These are phyloP conservation scores for Archips crataeganus DNA, from an alignment of 2,888 invertebrate species.

Conservation along the genomic window DNA sequence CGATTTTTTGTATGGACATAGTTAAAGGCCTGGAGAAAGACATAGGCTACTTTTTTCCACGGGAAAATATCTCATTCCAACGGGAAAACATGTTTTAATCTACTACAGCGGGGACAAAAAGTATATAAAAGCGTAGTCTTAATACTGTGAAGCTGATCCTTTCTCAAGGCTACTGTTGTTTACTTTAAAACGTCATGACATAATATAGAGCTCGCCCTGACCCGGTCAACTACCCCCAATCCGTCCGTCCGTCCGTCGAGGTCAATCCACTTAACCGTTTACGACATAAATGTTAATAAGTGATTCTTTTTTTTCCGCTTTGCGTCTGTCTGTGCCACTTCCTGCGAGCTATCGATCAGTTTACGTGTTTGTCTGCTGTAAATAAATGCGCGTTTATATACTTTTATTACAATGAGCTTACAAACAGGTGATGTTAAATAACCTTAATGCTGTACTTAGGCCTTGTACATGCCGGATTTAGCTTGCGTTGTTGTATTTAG, in stretches of 20 bases:
- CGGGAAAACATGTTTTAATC: no score
- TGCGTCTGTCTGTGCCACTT: slow-evolving; percentile 15
- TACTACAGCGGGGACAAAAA: no score
- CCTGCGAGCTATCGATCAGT: slow-evolving; percentile 23
- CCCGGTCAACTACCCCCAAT: slow-evolving; percentile 18
- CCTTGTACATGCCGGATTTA: no score
- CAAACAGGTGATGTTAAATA: no score
- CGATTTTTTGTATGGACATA: no score
- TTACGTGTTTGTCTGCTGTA: slow-evolving; percentile 6
- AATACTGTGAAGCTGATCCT: no score
- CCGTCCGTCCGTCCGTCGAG: slow-evolving; percentile 5
- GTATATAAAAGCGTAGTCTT: background rate
- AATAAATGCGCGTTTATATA: background rate
- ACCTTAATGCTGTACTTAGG: no score
- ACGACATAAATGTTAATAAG: slow-evolving; percentile 24
- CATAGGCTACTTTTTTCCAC: no score
- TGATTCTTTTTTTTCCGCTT: slow-evolving; percentile 7
- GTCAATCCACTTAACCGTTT: slow-evolving; percentile 20
- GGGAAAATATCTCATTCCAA: no score
- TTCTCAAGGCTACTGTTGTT: background rate
- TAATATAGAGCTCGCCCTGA: slow-evolving; percentile 4
- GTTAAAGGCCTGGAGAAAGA: no score
- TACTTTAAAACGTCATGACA: background rate
- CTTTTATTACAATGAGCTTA: background rate
- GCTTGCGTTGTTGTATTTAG: no score